These are phyloP conservation scores for Chrysomallon squamiferum DNA, from an alignment of 1,140 invertebrate genomes.

Conservation along the genomic window DNA sequence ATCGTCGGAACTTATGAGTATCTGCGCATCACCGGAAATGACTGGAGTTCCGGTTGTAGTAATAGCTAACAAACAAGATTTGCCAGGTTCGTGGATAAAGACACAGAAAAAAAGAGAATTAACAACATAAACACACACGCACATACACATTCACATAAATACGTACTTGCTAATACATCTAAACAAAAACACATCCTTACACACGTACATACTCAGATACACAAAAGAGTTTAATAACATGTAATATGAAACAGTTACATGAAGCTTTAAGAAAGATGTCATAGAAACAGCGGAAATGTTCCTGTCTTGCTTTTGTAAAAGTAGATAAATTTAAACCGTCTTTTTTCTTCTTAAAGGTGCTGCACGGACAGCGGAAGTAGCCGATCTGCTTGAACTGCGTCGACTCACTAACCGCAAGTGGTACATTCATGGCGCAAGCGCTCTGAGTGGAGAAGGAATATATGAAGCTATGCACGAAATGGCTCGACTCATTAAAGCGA, in stretches of 20 bases:
- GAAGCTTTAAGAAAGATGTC: background rate
- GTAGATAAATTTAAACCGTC: no score
- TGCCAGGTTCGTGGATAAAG: constrained; percentile 35
- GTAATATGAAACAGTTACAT: background rate
- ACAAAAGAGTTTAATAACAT: background rate
- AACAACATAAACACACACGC: background rate
- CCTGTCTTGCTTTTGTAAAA: no score
- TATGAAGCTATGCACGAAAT: constrained; percentile 47
- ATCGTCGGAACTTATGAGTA: constrained; percentile 83
- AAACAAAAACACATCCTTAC: no score
- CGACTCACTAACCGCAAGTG: constrained; percentile 38
- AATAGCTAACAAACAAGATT: constrained; percentile 95
- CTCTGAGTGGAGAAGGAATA: constrained; percentile 45
- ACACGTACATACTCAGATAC: background rate
- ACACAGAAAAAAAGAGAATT: background rate
- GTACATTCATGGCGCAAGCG: constrained; percentile 47
- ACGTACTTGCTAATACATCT: background rate
- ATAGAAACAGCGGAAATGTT: no score
- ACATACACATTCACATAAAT: background rate
- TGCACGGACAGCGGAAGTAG: constrained; percentile 33
- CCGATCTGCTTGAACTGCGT: constrained; percentile 22
- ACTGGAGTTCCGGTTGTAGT: constrained; percentile 95
- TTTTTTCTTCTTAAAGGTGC: constrained; percentile 39
- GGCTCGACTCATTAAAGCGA: constrained; percentile 33
- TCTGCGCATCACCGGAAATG: constrained; percentile 87